Percentiles rank a stretch among this genome's conserved stretches.
Conservation (phyloP, 1,140 invertebrate genomes). For the Tetranychus cinnabarinus region DNA sequence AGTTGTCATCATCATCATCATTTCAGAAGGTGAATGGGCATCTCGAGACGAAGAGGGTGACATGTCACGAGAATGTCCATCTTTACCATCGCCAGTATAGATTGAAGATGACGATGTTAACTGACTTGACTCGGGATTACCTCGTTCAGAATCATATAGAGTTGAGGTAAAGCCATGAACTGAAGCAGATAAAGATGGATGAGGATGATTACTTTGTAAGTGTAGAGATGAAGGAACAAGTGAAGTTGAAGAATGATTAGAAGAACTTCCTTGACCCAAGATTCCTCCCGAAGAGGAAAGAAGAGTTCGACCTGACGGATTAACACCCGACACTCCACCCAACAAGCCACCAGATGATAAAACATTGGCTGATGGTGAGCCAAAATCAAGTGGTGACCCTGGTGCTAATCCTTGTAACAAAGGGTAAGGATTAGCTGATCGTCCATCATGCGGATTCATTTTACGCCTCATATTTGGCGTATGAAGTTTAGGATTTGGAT, state of each 20-base stretch:
- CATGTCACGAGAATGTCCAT: background rate
- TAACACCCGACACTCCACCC: background rate
- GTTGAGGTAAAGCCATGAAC: background rate
- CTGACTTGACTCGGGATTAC: background rate
- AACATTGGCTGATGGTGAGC: background rate
- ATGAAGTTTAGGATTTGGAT: slow-evolving; percentile 94
- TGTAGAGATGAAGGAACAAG: background rate
- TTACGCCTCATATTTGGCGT: slow-evolving; percentile 73
- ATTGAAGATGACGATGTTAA: slow-evolving; percentile 2
- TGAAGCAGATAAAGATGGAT: too few relatives aligned
- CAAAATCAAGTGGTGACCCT: background rate
- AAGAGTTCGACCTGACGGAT: background rate
- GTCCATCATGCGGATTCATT: slow-evolving; percentile 73
- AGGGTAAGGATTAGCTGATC: slow-evolving; percentile 42
- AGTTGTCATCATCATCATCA: background rate
- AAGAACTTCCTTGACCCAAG: background rate
- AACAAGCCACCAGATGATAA: background rate
- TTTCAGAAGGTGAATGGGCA: background rate
- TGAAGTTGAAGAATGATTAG: background rate
- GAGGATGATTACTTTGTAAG: too few relatives aligned
- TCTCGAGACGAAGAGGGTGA: background rate
- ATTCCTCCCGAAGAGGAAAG: background rate
- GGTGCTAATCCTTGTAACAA: background rate
- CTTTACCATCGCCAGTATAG: background rate
- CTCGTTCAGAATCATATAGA: background rate